These are phyloP conservation scores for Tokudaia tokunoshimensis DNA, from an alignment of 2,797 vertebrate genomes.

Conservation along the genomic window DNA sequence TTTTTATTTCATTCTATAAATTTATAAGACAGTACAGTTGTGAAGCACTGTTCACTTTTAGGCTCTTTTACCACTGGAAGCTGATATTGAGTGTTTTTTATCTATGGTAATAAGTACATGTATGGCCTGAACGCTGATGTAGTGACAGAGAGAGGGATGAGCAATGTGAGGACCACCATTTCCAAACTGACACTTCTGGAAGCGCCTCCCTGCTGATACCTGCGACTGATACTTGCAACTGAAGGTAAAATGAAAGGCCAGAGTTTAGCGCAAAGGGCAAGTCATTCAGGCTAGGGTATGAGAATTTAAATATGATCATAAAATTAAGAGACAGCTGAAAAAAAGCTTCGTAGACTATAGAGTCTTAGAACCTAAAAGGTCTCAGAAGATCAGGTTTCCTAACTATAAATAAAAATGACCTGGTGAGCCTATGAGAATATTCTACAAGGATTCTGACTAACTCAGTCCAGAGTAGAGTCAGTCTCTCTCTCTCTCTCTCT, in stretches of 20 bases:
- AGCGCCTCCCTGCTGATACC: not conserved
- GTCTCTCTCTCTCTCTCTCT: not conserved
- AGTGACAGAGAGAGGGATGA: not conserved
- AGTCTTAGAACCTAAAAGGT: conserved; percentile 45
- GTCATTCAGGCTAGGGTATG: not conserved
- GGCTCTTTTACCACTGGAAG: not conserved
- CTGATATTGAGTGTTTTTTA: not conserved
- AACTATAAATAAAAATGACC: not conserved
- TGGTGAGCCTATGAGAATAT: not conserved
- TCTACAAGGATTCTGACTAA: not conserved
- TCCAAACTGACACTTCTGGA: not conserved
- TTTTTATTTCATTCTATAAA: conserved; percentile 24
- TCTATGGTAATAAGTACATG: not conserved
- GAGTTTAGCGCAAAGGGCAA: not conserved
- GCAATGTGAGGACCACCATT: not conserved
- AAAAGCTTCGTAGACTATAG: not conserved
- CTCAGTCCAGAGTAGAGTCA: not conserved
- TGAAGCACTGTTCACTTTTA: not conserved
- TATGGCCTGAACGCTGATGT: conserved; percentile 24
- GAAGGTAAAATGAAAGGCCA: conserved; percentile 12
- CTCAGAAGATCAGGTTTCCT: conserved; percentile 23
- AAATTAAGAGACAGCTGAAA: not conserved
- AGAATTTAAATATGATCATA: not conserved
- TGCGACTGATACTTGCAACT: not conserved
- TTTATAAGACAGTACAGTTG: not conserved